Percentiles rank a stretch among this genome's conserved stretches.
These are phyloP conservation scores for Anoncus sp. DNA, from an alignment of 2,888 invertebrate genomes.

Conservation along the genomic window DNA sequence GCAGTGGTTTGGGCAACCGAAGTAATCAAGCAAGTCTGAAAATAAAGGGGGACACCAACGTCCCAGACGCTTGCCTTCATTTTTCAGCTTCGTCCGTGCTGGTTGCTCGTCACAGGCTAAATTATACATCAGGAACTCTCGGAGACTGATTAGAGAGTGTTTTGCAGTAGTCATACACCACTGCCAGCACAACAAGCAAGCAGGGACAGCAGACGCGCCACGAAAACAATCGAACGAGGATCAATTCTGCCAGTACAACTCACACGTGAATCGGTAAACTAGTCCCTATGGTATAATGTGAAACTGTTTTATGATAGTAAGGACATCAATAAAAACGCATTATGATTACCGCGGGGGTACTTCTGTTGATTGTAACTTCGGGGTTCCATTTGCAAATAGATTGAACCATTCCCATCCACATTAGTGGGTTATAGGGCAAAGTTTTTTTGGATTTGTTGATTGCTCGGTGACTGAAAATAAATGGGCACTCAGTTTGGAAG, in stretches of 20 bases:
- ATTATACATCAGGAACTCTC: conserved; percentile 49
- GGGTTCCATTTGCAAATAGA: neutral
- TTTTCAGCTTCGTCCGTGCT: conserved; percentile 46
- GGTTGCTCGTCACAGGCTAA: conserved; percentile 47
- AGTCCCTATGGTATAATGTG: conserved; percentile 38
- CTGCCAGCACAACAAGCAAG: conserved; percentile 4
- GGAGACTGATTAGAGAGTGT: conserved; percentile 51
- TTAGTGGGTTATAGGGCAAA: too few species aligned
- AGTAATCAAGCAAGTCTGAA: conserved; percentile 31
- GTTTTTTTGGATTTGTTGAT: too few species aligned
- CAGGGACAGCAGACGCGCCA: conserved; percentile 10
- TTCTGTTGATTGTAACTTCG: conserved; percentile 11
- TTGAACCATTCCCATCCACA: neutral
- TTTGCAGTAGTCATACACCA: conserved; percentile 1
- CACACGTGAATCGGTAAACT: conserved; percentile 26
- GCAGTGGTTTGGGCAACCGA: neutral
- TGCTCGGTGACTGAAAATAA: too few species aligned
- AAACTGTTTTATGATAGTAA: conserved; percentile 30
- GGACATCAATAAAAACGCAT: conserved; percentile 18
- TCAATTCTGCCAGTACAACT: neutral
- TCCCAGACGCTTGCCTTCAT: conserved; percentile 43
- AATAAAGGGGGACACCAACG: conserved; percentile 3
- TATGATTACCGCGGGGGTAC: neutral
- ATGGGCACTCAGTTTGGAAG: too few species aligned
- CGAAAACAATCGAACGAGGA: conserved; percentile 25